Evolutionary conservation across 1,140 invertebrate genomes (phyloP), one percentile per base, ranked within the genome.

Genomic region (Hycleus cichorii): DNA sequence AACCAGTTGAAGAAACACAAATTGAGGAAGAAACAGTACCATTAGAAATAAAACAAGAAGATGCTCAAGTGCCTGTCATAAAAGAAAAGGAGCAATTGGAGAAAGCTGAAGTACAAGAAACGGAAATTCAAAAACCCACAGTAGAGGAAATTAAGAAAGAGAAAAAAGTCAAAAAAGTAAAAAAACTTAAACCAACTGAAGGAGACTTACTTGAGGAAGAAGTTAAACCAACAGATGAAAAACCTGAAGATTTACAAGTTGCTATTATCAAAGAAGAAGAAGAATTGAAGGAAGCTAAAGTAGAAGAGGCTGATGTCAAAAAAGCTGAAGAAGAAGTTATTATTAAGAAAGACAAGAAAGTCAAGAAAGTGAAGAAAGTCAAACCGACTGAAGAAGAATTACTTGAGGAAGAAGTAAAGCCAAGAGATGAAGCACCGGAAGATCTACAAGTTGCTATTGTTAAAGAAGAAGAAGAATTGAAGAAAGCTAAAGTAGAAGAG

Each of bases 281-380:
- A 32, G 4, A 32, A 47, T 42, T 42, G 11, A 9, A 60, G 49
- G 64, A 74, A 58, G 64, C 67, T 51, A 66, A 66, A 65, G 49
- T 63, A 5, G 24, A 12, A 39, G 32, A 2, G 7, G 32, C 7
- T 32, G 32, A 32, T 7, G 32, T 32, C 7, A 7, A 32, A 32
- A 32, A 4, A 32, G 4, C 32, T 32, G 32, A 32, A 32, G 32
- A 32, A 32, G 32, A 32, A 32, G 32, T 5, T 5, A 32, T 32
- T 32, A 7, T 32, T 4, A 32, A 32, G 7, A 32, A 32, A 7
- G 32, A 32, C 32, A 32, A 32, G 7, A 32, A 32, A 32, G 32
- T 32, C 0, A 32, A 32, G 32, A 32, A 32, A 32, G 7, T 32
- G 1, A 32, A 32, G 7, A 32, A 32, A 32, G 32, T 32, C 4